phyloP scores from a whole-genome alignment of 2,797 vertebrate genomes.

The Anas bahamensis region DNA sequence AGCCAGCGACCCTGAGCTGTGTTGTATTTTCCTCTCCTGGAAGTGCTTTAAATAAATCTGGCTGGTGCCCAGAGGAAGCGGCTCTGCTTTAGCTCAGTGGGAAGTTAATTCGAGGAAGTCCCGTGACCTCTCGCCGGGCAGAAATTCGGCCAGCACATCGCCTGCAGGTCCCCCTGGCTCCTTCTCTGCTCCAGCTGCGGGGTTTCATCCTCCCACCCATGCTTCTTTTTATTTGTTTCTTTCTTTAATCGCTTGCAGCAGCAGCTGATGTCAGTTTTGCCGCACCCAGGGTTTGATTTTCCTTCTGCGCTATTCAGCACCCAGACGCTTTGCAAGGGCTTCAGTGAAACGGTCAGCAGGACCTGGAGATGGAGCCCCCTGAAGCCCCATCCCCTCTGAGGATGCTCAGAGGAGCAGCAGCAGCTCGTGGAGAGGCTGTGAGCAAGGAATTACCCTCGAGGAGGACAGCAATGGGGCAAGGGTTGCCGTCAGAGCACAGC shows the following conservation, averaged over 20 bases:
- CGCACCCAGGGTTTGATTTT: neutral
- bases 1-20: neutral
- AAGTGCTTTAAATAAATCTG: neutral
- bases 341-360: neutral
- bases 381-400: neutral
- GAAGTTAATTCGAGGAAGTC: neutral
- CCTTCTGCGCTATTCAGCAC: neutral
- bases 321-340: neutral
- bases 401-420: neutral
- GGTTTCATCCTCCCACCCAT: neutral
- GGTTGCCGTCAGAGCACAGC: neutral
- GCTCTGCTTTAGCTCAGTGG: neutral
- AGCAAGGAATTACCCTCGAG: neutral
- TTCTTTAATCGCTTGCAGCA: neutral
- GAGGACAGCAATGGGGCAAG: neutral
- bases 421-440: neutral
- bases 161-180: neutral
- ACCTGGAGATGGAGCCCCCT: neutral
- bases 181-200: neutral
- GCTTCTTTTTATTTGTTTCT: neutral
- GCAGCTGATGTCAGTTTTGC: neutral
- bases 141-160: fast-evolving
- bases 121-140: fast-evolving
- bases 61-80: neutral
- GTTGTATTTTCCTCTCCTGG: neutral